phyloP scores from a whole-genome alignment of 2,113 vertebrate species.

The Hydropotes inermis region DNA sequence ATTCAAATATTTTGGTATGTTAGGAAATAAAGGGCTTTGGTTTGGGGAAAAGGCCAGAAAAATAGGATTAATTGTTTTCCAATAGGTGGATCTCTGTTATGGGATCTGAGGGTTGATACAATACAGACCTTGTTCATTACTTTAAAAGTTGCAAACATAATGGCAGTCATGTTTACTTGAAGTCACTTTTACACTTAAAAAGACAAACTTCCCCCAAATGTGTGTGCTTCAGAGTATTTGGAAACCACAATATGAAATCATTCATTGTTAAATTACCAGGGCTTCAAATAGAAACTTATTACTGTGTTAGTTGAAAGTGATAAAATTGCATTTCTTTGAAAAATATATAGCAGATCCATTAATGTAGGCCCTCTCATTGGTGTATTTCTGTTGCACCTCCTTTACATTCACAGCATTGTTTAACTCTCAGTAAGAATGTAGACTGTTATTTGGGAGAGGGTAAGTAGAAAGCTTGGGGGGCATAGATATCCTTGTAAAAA shows the following conservation, averaged over 20 bases:
- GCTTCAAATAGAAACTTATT: neutral
- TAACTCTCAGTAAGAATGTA: neutral
- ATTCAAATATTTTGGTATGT: neutral
- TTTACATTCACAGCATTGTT: neutral
- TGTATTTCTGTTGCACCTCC: neutral
- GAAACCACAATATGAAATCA: neutral
- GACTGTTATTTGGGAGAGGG: neutral
- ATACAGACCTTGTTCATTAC: neutral
- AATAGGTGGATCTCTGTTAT: neutral
- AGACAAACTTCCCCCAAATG: neutral
- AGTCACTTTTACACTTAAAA: neutral
- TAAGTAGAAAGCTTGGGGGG: neutral
- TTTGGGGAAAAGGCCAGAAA: neutral
- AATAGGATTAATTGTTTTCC: neutral
- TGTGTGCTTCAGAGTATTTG: neutral
- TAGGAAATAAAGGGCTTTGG: neutral
- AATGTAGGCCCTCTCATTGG: neutral
- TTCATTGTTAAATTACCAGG: neutral
- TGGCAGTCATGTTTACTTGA: neutral
- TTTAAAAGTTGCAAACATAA: neutral
- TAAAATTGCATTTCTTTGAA: neutral
- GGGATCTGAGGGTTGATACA: neutral
- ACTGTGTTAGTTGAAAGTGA: neutral
- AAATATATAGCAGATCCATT: neutral
- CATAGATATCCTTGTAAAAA: neutral